Evolutionary conservation across 2,888 invertebrate species (phyloP).

Genomic region (Acheta domesticus): DNA sequence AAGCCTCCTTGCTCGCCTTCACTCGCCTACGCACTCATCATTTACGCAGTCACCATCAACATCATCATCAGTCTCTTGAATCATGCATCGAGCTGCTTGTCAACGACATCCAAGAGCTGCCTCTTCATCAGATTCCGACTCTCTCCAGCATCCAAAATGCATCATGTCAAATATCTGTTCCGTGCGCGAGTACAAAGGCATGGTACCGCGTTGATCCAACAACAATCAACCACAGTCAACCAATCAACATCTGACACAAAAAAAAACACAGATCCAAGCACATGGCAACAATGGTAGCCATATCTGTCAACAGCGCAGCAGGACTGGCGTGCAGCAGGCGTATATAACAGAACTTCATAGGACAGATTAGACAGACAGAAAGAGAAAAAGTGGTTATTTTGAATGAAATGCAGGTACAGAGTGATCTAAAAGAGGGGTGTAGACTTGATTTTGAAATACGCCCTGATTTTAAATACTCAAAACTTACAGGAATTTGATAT

Average conservation of each 20-base stretch:
- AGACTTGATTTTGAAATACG: too few relatives aligned
- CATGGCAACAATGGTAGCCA: conserved; percentile 1
- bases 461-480: too few relatives aligned
- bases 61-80: too few relatives aligned
- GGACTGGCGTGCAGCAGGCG: neutral
- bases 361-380: neutral
- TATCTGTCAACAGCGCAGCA: neutral
- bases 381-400: neutral
- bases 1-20: too few relatives aligned
- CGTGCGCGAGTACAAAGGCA: conserved; percentile 11
- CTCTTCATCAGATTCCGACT: neutral
- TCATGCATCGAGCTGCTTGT: too few relatives aligned
- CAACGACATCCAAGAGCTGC: neutral
- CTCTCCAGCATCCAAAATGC: neutral
- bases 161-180: neutral
- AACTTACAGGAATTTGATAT: too few relatives aligned
- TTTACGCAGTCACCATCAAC: too few relatives aligned
- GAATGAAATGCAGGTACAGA: neutral
- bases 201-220: neutral
- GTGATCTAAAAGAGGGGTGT: neutral
- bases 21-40: too few relatives aligned
- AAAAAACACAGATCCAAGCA: neutral
- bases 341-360: neutral
- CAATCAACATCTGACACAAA: neutral
- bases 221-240: neutral